Conservation (phyloP, 2,113 vertebrate species). For the Danio rerio region GRCz12tu NC_133187.1:40388501-40389000, state of each 20-base stretch:
- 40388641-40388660: slow-evolving; percentile 36
- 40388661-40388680: slow-evolving; percentile 23
- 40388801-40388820: slow-evolving; percentile 67
- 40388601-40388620: slow-evolving; percentile 31
- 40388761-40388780: not conserved
- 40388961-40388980: too few species aligned
- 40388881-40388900: slow-evolving; percentile 92
- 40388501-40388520: slow-evolving; percentile 31
- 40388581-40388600: slow-evolving; percentile 18
- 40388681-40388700: slow-evolving; percentile 18
- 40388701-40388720: slow-evolving; percentile 17
- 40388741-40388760: not conserved
- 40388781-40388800: slow-evolving; percentile 25
- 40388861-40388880: slow-evolving; percentile 90
- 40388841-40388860: slow-evolving; percentile 86
- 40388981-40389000: too few species aligned
- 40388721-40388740: slow-evolving; percentile 4
- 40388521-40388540: slow-evolving; percentile 23
- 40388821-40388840: slow-evolving; percentile 84
- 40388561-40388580: slow-evolving; percentile 41
- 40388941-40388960: slow-evolving; percentile 67
- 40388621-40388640: slow-evolving; percentile 26
- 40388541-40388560: not conserved
- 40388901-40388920: slow-evolving; percentile 83
- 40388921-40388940: slow-evolving; percentile 83